These are phyloP conservation scores for Andricus quercusramuli DNA, from an alignment of 2,888 invertebrate genomes.

Conservation along the genomic window DNA sequence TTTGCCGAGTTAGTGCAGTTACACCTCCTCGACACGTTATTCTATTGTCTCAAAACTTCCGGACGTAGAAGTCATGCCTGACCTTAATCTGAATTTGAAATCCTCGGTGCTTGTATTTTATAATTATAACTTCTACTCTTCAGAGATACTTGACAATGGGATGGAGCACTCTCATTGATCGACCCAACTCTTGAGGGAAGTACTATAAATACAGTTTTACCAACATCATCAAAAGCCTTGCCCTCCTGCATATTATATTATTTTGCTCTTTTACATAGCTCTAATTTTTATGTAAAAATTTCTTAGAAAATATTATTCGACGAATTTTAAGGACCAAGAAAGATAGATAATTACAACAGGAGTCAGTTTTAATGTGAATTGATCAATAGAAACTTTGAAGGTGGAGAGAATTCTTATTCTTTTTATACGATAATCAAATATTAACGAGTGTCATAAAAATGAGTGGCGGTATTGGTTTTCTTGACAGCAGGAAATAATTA, in stretches of 20 bases:
- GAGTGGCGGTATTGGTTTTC: background rate
- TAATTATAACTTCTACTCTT: constrained; percentile 41
- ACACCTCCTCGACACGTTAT: constrained; percentile 38
- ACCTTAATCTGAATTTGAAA: constrained; percentile 41
- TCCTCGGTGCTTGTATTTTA: constrained; percentile 38
- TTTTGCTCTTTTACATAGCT: constrained; percentile 7
- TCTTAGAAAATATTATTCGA: background rate
- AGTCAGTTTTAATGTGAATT: background rate
- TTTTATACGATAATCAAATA: background rate
- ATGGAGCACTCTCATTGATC: constrained; percentile 38
- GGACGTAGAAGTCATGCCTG: constrained; percentile 37
- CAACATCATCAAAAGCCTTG: constrained; percentile 17
- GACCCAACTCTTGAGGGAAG: constrained; percentile 20
- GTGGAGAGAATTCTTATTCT: background rate
- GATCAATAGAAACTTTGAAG: background rate
- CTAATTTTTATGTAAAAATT: constrained; percentile 9
- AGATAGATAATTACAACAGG: background rate
- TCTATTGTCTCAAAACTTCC: constrained; percentile 37
- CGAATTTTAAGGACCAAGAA: background rate
- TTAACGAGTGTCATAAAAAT: background rate
- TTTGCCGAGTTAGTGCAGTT: constrained; percentile 12
- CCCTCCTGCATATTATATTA: background rate
- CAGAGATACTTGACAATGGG: constrained; percentile 40
- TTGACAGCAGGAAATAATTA: background rate
- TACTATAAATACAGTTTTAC: constrained; percentile 38